Conservation (phyloP, 1,140 invertebrate species). For the Neodiprion virginianus region DNA sequence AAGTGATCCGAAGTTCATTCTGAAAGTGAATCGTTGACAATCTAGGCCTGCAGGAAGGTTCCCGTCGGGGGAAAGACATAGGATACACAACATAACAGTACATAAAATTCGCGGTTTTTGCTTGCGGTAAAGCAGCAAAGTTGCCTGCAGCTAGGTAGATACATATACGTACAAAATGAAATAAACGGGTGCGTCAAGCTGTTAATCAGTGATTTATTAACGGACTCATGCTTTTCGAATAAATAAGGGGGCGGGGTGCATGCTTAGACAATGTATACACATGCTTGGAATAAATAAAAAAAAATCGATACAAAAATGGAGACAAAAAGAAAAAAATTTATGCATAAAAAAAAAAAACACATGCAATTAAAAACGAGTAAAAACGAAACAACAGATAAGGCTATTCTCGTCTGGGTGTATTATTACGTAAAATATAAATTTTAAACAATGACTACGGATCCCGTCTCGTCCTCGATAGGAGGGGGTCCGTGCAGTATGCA, state of each 20-base stretch:
- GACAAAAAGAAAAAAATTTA: slow-evolving; percentile 30
- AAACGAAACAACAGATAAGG: slow-evolving; percentile 13
- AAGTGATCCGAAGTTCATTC: slow-evolving; percentile 53
- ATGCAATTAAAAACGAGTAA: slow-evolving; percentile 40
- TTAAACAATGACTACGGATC: slow-evolving; percentile 63
- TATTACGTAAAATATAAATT: slow-evolving; percentile 25
- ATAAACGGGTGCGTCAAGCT: slow-evolving; percentile 58
- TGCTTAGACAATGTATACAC: slow-evolving; percentile 54
- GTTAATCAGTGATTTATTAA: slow-evolving; percentile 62
- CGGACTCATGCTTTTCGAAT: slow-evolving; percentile 51
- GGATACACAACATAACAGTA: slow-evolving; percentile 10
- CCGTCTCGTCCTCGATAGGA: slow-evolving; percentile 60
- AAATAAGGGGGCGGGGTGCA: slow-evolving; percentile 47
- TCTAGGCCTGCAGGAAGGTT: slow-evolving; percentile 31
- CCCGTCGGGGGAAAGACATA: not conserved
- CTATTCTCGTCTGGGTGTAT: slow-evolving; percentile 21
- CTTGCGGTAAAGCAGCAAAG: slow-evolving; percentile 43
- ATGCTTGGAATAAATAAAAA: slow-evolving; percentile 51
- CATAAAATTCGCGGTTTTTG: slow-evolving; percentile 21
- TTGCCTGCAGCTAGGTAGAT: slow-evolving; percentile 45
- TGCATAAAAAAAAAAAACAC: slow-evolving; percentile 33
- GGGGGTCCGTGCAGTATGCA: slow-evolving; percentile 56
- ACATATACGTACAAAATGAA: slow-evolving; percentile 33
- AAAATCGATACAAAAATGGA: slow-evolving; percentile 26
- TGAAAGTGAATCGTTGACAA: slow-evolving; percentile 60